Base-by-base conservation (phyloP, 2,113 vertebrate species). In the Platycercus adscitus region DNA sequence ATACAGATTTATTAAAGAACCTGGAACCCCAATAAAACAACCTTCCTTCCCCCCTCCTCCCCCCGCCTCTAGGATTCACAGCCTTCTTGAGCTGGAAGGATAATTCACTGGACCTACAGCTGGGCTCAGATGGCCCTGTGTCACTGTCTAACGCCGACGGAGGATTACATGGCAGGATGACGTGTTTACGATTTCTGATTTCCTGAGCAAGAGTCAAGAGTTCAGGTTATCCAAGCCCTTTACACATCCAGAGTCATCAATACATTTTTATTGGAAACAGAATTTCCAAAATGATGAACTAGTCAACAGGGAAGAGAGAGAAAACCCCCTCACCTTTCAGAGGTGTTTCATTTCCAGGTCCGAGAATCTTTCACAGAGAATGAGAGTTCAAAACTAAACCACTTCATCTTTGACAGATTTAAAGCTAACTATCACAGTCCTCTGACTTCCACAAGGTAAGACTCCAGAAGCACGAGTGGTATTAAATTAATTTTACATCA, bases 281-380 rank as follows among this genome's bases (percentile, higher is more conserved):
- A 87, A 88, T 69, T 69, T 88, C 52, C 49, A 76, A 82, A 93
- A 52, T 17, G 7, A 90, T 60, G 24, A 96, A n/a, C 41, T 43
- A 39, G 29, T 86, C 71, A 70, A 66, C 3, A 58, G 46, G 49
- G 20, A 76, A 81, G 49, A 83, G n/a, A 82, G 17, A 50, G 23
- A 81, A 39, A 89, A 88, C 5, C 2, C 3, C 20, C 20, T 86
- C 53, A 66, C 50, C 63, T 88, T 83, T 77, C 80, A 88, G 91
- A 94, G 28, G 41, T 56, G 55, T 86, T 93, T 88, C 28, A 86
- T 93, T 90, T 94, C 72, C 80, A 81, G 68, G 70, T 84, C 37
- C 35, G 31, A 77, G n/a, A 79, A 60, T 69, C 33, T 71, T 58
- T 72, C 39, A 64, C 56, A 76, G 21, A 79, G 61, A 85, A 72